Evolutionary conservation across 2,888 invertebrate genomes (phyloP).

Genomic region (Stomorhina lunata): DNA sequence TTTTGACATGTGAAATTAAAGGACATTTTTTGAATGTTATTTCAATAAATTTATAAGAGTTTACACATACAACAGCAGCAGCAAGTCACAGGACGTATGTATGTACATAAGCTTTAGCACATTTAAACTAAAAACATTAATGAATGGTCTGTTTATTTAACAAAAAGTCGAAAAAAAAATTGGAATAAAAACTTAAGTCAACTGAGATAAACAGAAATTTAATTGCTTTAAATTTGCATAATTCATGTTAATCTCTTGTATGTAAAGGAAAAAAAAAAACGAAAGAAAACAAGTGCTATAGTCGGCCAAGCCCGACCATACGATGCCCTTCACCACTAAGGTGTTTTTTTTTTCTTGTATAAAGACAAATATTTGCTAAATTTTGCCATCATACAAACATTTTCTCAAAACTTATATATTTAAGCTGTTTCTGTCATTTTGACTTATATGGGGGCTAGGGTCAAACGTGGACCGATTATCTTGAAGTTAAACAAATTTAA

Average conservation of each 20-base stretch:
- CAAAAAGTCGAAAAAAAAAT: constrained; percentile 29
- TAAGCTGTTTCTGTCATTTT: too few species aligned
- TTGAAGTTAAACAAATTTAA: too few species aligned
- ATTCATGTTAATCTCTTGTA: constrained; percentile 51
- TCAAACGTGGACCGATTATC: too few species aligned
- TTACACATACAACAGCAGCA: neutral
- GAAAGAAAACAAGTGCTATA: too few species aligned
- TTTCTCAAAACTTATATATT: too few species aligned
- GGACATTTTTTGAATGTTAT: constrained; percentile 50
- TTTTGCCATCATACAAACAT: too few species aligned
- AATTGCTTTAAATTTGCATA: constrained; percentile 64
- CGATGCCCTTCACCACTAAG: too few species aligned
- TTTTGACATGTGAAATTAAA: constrained; percentile 62
- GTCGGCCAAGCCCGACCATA: too few species aligned
- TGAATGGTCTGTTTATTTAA: constrained; percentile 47
- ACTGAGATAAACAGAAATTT: constrained; percentile 44
- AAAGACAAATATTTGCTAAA: too few species aligned
- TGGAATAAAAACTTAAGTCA: constrained; percentile 44
- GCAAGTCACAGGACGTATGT: neutral
- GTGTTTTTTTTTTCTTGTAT: too few species aligned
- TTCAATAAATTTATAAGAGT: neutral
- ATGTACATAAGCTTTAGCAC: constrained; percentile 4
- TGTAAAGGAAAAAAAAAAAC: neutral
- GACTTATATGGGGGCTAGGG: too few species aligned
- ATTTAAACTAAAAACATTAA: constrained; percentile 10